Evolutionary conservation across 1,140 invertebrate genomes (phyloP), one percentile per base, ranked within the genome.

Genomic region (Pseudomyrmex cubaensis): DNA sequence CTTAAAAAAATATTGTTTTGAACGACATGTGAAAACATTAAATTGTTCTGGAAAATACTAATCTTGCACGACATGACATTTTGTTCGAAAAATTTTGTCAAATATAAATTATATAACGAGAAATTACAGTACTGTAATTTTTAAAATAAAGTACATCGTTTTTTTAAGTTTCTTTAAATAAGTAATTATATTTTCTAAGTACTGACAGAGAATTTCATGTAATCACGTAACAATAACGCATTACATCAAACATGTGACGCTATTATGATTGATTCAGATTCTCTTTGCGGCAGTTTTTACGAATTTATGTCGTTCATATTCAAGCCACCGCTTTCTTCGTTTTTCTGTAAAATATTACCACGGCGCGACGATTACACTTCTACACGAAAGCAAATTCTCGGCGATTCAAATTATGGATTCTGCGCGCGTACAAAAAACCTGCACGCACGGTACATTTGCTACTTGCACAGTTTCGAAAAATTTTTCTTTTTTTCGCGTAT

Each of bases 251-350:
- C 44, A 67, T 25, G 52, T 35, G 76, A 52, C 70, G 54, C 59
- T 15, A 72, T 80, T 72, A 72, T 56, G 76, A 80, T 66, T 70
- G 66, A 72, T 80, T 66, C 66, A 61, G 76, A 72, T 80, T 80
- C 56, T 17, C 20, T 35, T 62, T 57, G 4, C 57, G 50, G 54
- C 77, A 77, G 78, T 86, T 66, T 56, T 66, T 57, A 10, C 12
- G 50, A 64, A 84, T 66, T 85, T 84, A 59, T 50, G 74, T 50
- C 62, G 48, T 1, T 0, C 22, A n/a, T 57, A 59, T 17, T 64
- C 66, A 15, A 73, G 52, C 76, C n/a, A 54, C 9, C 1, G 35
- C 8, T 61, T 67, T 72, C 61, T 73, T 74, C 44, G 7, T 48
- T 48, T 70, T n/a, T 50, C 61, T 35, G 62, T 56, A 67, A 74